phyloP scores from a whole-genome alignment of 2,113 vertebrate genomes.

The Apaloderma vittatum region DNA sequence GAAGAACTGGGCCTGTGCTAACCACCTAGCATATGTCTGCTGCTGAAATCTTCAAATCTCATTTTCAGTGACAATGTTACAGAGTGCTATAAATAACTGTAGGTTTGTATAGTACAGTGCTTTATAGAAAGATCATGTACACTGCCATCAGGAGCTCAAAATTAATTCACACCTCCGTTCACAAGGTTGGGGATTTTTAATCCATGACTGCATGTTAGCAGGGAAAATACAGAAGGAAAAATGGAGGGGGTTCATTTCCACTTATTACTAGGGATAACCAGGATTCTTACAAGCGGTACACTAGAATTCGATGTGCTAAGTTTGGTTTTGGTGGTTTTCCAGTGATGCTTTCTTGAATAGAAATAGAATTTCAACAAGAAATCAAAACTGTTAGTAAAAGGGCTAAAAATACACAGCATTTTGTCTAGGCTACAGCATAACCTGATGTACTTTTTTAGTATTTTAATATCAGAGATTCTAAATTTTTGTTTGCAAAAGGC shows the following conservation, averaged over 20 bases:
- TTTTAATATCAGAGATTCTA: not conserved
- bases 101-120: not conserved
- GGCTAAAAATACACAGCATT: not conserved
- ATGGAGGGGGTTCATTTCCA: not conserved
- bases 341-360: not conserved
- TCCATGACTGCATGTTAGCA: not conserved
- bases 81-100: not conserved
- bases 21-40: not conserved
- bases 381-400: not conserved
- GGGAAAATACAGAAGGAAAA: not conserved
- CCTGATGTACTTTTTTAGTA: not conserved
- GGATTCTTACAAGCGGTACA: not conserved
- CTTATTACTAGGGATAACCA: not conserved
- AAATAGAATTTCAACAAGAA: slow-evolving; percentile 19
- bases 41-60: not conserved
- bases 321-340: not conserved
- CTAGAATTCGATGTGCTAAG: not conserved
- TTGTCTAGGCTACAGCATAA: not conserved
- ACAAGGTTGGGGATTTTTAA: not conserved
- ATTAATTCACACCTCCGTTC: not conserved
- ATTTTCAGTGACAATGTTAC: not conserved
- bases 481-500: not conserved
- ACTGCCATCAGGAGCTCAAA: not conserved
- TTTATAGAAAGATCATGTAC: not conserved
- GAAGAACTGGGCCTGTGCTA: not conserved